A percentile compares a stretch with the other conserved stretches of the same genome.
These are phyloP conservation scores for Picathartes gymnocephalus DNA, from an alignment of 2,113 vertebrate species.

Conservation along the genomic window DNA sequence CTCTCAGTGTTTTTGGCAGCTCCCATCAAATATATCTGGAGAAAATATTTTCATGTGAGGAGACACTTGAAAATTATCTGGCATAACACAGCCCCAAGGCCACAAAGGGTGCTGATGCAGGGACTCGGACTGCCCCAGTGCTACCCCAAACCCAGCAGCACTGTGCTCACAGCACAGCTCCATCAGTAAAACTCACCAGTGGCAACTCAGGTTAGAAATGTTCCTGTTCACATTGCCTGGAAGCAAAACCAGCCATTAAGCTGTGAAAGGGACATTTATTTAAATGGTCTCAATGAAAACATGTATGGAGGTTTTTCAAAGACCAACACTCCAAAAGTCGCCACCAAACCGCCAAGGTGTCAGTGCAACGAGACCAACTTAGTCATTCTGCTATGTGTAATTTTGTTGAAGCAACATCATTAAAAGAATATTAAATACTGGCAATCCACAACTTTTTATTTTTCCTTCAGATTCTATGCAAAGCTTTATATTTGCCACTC, in stretches of 20 bases:
- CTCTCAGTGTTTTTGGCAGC: background rate
- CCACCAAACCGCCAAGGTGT: background rate
- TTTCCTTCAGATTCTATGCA: background rate
- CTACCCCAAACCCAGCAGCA: background rate
- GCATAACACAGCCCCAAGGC: background rate
- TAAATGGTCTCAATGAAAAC: background rate
- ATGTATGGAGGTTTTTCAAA: background rate
- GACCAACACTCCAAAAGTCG: background rate
- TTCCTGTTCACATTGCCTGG: background rate
- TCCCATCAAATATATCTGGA: background rate
- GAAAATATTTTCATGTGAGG: background rate
- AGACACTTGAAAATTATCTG: background rate
- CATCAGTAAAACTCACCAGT: background rate
- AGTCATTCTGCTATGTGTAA: background rate
- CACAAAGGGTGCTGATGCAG: background rate
- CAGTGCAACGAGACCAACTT: fast-evolving
- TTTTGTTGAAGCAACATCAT: background rate
- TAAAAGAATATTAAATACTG: background rate
- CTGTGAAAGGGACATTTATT: background rate
- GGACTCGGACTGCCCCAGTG: fast-evolving
- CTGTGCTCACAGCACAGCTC: fast-evolving
- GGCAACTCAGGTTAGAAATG: background rate
- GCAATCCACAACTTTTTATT: background rate
- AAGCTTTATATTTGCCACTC: background rate
- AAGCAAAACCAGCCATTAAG: background rate